Conservation (phyloP, 1,140 invertebrate species). For the Dreissena polymorpha region DNA sequence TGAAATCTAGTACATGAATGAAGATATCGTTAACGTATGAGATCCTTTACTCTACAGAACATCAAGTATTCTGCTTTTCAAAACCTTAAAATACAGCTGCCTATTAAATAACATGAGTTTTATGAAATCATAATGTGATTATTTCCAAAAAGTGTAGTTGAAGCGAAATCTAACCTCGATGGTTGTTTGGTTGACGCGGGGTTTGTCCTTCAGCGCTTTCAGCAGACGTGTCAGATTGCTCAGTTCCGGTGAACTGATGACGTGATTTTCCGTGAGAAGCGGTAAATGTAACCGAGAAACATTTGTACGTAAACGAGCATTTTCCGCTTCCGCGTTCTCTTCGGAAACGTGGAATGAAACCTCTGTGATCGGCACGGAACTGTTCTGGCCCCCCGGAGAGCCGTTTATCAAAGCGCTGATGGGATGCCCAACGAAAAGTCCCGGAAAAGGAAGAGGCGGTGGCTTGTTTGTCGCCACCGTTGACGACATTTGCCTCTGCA, state of each 20-base stretch:
- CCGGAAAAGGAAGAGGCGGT: too few species aligned
- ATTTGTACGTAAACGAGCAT: not conserved
- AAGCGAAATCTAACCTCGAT: not conserved
- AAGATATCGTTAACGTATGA: too few species aligned
- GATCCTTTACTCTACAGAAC: too few species aligned
- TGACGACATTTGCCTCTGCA: too few species aligned
- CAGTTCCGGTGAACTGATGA: not conserved
- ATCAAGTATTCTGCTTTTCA: too few species aligned
- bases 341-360: not conserved
- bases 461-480: too few species aligned
- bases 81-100: too few species aligned
- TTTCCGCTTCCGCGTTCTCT: not conserved
- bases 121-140: too few species aligned
- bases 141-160: too few species aligned
- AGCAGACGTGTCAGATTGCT: not conserved
- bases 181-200: not conserved
- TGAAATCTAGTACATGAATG: too few species aligned
- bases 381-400: not conserved
- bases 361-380: constrained; percentile 1
- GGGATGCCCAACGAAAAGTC: too few species aligned
- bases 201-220: not conserved
- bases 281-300: not conserved
- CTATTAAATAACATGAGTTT: too few species aligned
- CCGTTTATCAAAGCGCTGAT: not conserved
- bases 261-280: not conserved